These are phyloP conservation scores for Megaceryle alcyon DNA, from an alignment of 2,797 vertebrate genomes.

Conservation along the genomic window DNA sequence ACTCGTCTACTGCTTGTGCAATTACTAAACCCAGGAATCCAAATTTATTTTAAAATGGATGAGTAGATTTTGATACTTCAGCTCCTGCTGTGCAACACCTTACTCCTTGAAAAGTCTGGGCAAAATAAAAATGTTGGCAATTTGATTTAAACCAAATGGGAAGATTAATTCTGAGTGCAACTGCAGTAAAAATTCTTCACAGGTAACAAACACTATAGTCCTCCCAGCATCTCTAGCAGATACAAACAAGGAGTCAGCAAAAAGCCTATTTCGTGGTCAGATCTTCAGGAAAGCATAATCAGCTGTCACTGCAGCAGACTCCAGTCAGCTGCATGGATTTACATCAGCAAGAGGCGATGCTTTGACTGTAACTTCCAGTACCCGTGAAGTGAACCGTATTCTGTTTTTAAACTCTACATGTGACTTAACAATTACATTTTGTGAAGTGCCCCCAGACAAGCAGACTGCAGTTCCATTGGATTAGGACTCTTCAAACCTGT, in stretches of 20 bases:
- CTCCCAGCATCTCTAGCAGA: background rate
- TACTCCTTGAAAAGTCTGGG: background rate
- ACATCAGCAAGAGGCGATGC: background rate
- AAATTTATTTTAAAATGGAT: background rate
- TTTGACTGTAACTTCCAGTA: background rate
- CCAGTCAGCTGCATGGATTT: background rate
- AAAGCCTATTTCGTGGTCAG: background rate
- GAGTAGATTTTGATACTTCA: background rate
- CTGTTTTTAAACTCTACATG: background rate
- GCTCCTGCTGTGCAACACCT: background rate
- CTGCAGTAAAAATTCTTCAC: background rate
- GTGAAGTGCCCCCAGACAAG: background rate
- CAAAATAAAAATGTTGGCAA: background rate
- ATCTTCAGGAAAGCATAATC: background rate
- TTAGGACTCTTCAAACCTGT: background rate
- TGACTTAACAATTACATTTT: background rate
- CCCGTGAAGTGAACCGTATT: background rate
- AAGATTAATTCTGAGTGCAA: background rate
- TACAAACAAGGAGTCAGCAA: background rate
- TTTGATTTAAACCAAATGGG: background rate
- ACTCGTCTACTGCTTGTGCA: background rate
- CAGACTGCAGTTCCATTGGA: background rate
- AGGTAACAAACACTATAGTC: accelerated
- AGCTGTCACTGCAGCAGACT: background rate
- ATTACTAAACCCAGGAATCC: background rate